Conservation (phyloP, 35 echinoderm and acorn worm genomes). For the Strongylocentrotus purpuratus region DNA sequence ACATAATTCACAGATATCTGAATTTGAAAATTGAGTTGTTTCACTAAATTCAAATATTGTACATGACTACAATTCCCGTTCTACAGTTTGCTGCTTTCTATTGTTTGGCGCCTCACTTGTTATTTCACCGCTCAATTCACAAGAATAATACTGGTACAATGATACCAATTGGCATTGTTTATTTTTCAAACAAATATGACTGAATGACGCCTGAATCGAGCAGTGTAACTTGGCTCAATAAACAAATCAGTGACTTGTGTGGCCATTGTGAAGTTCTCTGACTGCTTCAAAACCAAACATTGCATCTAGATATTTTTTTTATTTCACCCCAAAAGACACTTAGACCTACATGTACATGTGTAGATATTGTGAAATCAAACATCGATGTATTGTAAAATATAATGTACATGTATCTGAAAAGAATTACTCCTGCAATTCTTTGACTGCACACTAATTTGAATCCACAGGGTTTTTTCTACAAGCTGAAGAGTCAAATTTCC, state of each 20-base stretch:
- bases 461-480: no score
- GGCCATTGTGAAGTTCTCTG: neutral
- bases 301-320: neutral
- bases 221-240: neutral
- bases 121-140: neutral
- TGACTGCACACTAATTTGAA: no score
- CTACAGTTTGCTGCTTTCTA: neutral
- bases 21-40: no score
- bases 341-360: no score
- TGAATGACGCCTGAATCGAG: constrained; percentile 9
- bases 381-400: no score
- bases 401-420: no score
- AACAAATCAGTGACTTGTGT: constrained; percentile 1
- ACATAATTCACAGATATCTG: no score
- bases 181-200: constrained; percentile 6
- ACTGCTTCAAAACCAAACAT: neutral
- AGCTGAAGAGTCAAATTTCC: no score
- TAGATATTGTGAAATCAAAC: no score
- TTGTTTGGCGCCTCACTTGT: neutral
- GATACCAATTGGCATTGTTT: neutral
- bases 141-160: neutral
- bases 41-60: neutral
- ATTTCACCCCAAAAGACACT: neutral
- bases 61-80: neutral
- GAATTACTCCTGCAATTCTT: no score